Conservation (phyloP, 2,888 invertebrate species). For the Cyclophora punctaria region DNA sequence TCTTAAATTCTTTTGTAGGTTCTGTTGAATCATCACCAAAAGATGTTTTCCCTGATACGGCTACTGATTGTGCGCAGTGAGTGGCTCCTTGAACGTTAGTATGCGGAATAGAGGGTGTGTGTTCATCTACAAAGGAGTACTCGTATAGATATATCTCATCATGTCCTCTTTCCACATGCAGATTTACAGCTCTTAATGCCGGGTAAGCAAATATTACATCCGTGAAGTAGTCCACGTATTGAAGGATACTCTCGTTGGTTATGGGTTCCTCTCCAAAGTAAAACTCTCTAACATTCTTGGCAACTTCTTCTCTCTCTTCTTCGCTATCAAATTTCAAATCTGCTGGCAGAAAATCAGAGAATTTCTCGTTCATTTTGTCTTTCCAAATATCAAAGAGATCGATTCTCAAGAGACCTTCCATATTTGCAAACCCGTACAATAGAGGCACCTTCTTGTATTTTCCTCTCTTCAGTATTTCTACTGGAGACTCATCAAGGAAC, state of each 20-base stretch:
- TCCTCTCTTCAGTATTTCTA: constrained; percentile 30
- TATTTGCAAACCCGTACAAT: constrained; percentile 39
- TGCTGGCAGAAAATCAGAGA: constrained; percentile 42
- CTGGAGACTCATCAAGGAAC: constrained; percentile 34
- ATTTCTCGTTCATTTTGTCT: constrained; percentile 38
- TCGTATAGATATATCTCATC: constrained; percentile 31
- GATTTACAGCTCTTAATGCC: constrained; percentile 21
- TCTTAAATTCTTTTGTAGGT: constrained; percentile 16
- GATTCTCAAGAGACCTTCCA: constrained; percentile 38
- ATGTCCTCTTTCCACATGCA: constrained; percentile 26
- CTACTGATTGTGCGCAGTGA: constrained; percentile 28
- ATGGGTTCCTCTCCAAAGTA: constrained; percentile 31
- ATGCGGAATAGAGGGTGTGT: constrained; percentile 16
- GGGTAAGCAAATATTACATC: constrained; percentile 29
- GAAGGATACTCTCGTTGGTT: constrained; percentile 20
- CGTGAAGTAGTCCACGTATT: constrained; percentile 31
- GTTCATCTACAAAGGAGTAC: constrained; percentile 28
- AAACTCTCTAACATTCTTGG: constrained; percentile 28
- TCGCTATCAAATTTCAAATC: constrained; percentile 32
- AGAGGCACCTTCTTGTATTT: constrained; percentile 32
- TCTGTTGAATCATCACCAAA: constrained; percentile 2
- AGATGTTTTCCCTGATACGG: constrained; percentile 20
- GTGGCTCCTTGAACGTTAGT: constrained; percentile 26
- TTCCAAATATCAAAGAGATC: constrained; percentile 29
- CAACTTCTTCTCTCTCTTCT: constrained; percentile 27